These are phyloP conservation scores for Oncorhynchus masou DNA, from an alignment of 2,113 vertebrate species.

Conservation along the genomic window DNA sequence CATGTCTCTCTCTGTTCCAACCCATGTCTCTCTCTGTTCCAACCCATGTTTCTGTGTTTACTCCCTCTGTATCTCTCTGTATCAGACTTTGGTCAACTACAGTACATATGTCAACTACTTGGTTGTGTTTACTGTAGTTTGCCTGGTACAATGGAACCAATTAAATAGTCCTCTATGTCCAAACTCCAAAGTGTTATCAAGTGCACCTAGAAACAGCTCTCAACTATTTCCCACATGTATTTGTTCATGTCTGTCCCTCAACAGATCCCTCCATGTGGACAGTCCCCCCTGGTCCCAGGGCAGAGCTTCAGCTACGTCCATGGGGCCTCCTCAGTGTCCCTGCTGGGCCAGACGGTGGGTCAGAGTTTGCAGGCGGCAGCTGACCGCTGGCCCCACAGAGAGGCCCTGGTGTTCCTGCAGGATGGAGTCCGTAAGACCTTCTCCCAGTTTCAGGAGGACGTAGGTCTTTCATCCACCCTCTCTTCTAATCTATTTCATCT, in stretches of 20 bases:
- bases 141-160: too few relatives aligned
- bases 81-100: too few relatives aligned
- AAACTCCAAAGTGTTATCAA: too few relatives aligned
- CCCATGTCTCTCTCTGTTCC: too few relatives aligned
- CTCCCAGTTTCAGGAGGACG: conserved; percentile 82
- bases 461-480: conserved; percentile 52
- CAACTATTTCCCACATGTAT: too few relatives aligned
- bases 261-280: conserved; percentile 73
- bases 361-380: conserved; percentile 73
- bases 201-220: too few relatives aligned
- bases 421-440: conserved; percentile 82
- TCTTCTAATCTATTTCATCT: too few relatives aligned
- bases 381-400: conserved; percentile 70
- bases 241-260: neutral
- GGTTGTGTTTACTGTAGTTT: too few relatives aligned
- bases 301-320: conserved; percentile 82
- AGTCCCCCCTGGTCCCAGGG: conserved; percentile 29
- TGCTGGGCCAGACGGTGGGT: conserved; percentile 76
- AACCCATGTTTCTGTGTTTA: too few relatives aligned
- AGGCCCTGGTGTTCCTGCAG: conserved; percentile 79
- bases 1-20: too few relatives aligned
- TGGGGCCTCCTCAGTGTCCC: conserved; percentile 61
- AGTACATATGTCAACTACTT: too few relatives aligned
- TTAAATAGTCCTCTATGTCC: too few relatives aligned
- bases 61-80: neutral